phyloP scores from a whole-genome alignment of 1,140 invertebrate genomes.

The Ips nitidus region DNA sequence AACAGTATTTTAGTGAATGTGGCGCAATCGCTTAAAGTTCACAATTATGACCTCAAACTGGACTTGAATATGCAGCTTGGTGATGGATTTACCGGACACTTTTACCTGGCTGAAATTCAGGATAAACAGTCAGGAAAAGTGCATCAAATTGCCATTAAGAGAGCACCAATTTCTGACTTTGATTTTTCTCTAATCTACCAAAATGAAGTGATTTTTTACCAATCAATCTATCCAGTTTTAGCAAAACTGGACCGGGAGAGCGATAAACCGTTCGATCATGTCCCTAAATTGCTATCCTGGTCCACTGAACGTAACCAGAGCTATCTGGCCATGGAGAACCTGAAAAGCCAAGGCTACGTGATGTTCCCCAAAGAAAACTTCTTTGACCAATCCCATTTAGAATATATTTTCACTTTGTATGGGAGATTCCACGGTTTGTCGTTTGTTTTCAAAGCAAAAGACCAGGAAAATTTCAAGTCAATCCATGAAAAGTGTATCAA shows the following conservation, averaged over 20 bases:
- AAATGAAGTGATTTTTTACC: conserved; percentile 5
- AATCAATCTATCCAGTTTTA: background rate
- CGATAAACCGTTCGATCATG: background rate
- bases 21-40: background rate
- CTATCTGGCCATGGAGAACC: conserved; percentile 17
- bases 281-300: background rate
- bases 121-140: conserved; percentile 8
- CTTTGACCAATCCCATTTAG: conserved; percentile 16
- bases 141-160: conserved; percentile 7
- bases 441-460: conserved; percentile 49
- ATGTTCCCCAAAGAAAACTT: conserved; percentile 13
- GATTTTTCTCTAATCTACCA: background rate
- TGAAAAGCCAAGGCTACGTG: conserved; percentile 17
- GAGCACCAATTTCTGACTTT: background rate
- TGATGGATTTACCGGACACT: conserved; percentile 6
- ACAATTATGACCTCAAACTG: background rate
- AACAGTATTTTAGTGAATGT: background rate
- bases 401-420: conserved; percentile 19
- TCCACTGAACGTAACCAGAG: background rate
- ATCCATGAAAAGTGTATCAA: conserved; percentile 5
- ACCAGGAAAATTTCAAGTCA: conserved; percentile 36
- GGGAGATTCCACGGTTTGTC: conserved; percentile 42
- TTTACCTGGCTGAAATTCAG: conserved; percentile 3
- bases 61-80: conserved; percentile 5
- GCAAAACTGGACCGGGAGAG: background rate